Percentiles rank a stretch among this genome's conserved stretches.
Evolutionary conservation across 2,797 vertebrate genomes (phyloP).

Genomic region (Sciurus carolinensis): DNA sequence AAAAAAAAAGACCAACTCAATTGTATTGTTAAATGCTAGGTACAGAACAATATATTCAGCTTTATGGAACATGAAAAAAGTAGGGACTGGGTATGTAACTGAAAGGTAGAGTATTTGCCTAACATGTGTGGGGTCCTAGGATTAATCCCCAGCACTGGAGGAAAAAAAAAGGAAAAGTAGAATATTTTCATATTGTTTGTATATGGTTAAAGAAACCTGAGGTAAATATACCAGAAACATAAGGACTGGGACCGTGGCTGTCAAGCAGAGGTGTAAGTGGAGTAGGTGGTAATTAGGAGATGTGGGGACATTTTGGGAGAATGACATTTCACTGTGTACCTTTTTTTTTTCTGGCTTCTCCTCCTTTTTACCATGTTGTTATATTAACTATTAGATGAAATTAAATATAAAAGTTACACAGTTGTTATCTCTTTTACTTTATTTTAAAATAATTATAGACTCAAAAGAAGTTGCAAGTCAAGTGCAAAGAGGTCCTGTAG

Average conservation of each 20-base stretch:
- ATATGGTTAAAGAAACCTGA: not conserved
- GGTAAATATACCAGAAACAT: not conserved
- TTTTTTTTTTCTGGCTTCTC: not conserved
- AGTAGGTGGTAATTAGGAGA: not conserved
- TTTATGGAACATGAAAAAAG: not conserved
- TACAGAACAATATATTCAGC: not conserved
- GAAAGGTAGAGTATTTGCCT: not conserved
- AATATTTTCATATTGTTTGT: not conserved
- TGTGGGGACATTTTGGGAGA: not conserved
- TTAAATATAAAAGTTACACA: not conserved
- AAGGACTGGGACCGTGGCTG: not conserved
- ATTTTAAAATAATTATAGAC: not conserved
- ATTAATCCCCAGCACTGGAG: not conserved
- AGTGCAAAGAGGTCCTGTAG: not conserved
- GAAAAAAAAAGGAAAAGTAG: not conserved
- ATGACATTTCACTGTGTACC: not conserved
- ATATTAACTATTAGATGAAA: not conserved
- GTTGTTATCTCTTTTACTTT: not conserved
- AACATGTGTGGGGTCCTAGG: not conserved
- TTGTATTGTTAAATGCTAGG: not conserved
- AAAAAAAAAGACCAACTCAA: not conserved
- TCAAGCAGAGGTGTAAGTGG: not conserved
- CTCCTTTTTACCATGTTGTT: not conserved
- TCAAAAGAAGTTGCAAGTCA: not conserved
- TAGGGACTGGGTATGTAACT: not conserved